Evolutionary conservation across 2,797 vertebrate genomes (phyloP), one percentile per base, ranked within the genome.

Genomic region (Helostoma temminkii): DNA sequence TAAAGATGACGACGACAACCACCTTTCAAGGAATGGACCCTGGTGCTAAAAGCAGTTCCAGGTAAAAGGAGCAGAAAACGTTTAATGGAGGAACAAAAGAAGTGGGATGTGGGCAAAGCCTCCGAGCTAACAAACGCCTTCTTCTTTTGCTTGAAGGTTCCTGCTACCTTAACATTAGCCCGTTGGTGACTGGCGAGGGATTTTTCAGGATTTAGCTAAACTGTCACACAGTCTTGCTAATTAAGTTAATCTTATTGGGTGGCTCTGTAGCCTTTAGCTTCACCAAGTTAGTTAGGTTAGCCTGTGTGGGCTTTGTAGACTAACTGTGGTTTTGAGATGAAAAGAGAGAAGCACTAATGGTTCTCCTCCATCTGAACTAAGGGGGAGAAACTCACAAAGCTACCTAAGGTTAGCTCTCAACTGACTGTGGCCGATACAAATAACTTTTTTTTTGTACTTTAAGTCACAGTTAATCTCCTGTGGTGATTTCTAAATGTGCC

Each of bases 1-100:
- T 26, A 48, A 86, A 91, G 69, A 95, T 95, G 94, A 95, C 94
- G 71, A 95, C 94, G 81, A 95, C 94, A 6, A 94, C 93, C 71
- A 94, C 88, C 53, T 95, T 81, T 49, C 86, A 92, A 84, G 94
- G 94, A 78, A 90, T 95, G 91, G 93, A 94, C 4, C 92, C 94
- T 1, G 83, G 89, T 19, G 73, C 93, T 54, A 95, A 95, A 80
- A 95, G 85, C 86, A 95, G 94, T 54, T 95, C 94, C 84, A 94
- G 94, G 94, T 95, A 92, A 93, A 84, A 41, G 50, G 21, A 70
- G 68, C 43, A 30, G 55, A 62, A 69, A 80, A 28, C 10, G 28
- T 64, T 74, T 61, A 43, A 26, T 1, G 66, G 80, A 79, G 85
- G 92, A 93, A 94, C 93, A 94, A 95, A 94, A 95, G 94, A 93